Evolutionary conservation across 2,797 vertebrate species (phyloP), one percentile per base, ranked within the genome.

Genomic region (Takifugu rubripes): DNA sequence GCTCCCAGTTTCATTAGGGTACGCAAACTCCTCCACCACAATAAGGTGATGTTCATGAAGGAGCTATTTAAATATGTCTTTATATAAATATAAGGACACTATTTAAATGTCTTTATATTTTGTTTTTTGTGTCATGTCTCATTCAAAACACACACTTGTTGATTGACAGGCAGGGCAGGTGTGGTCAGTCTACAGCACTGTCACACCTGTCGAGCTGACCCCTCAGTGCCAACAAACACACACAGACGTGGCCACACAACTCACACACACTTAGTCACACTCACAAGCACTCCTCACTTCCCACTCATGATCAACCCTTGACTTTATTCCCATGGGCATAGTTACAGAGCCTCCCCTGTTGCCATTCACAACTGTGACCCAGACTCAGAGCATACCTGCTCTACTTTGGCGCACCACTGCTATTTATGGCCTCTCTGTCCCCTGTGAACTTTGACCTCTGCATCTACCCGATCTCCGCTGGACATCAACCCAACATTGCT

Each of bases 121-220:
- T 3, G 27, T 29, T 29, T 29, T 29, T 4, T 4, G 27, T 6
- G 27, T 17, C 17, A 17, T 17, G 5, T 29, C 7, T 33, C 31
- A 33, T 33, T 33, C 31, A 9, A 11, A n/a, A 51, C 16, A 11
- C 16, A 17, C 27, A n/a, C 59, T 71, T 0, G 25, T 62, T 93
- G 93, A 94, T 79, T 89, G 88, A 92, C 90, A 91, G 89, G 67
- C 55, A 15, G 66, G 88, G 88, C 92, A 94, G 93, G 90, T 90
- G 90, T 88, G 82, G 78, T 70, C 61, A 33, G 33, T 77, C 77
- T 68, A 74, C 72, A 64, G 78, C 84, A 29, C 58, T 1, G 69
- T 56, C 71, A 90, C 92, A 93, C 87, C 90, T 94, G 93, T 90
- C 78, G 63, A 69, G 76, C 77, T 74, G 74, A 85, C 84, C 78